These are phyloP conservation scores for Dinothrombium tinctorium DNA, from an alignment of 1,140 invertebrate genomes.

Conservation along the genomic window DNA sequence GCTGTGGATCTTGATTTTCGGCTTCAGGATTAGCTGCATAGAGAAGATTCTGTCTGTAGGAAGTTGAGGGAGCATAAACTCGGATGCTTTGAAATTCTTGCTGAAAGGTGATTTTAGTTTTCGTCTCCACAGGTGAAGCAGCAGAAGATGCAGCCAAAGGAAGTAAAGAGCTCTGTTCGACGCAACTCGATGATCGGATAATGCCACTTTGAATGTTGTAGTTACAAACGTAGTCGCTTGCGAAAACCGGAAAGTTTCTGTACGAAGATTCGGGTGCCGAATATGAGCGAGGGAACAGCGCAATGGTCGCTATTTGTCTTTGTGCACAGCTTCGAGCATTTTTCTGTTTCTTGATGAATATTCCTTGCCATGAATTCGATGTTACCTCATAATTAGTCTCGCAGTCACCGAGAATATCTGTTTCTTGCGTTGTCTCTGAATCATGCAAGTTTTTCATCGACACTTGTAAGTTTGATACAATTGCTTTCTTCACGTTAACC, in stretches of 20 bases:
- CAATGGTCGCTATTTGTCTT: slow-evolving; percentile 1
- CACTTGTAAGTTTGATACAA: slow-evolving; percentile 8
- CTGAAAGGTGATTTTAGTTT: too few relatives aligned
- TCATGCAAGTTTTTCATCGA: not conserved
- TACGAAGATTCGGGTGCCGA: not conserved
- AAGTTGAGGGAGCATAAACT: not conserved
- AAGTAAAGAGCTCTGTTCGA: not conserved
- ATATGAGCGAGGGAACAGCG: slow-evolving; percentile 6
- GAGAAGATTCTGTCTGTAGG: not conserved
- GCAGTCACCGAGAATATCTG: slow-evolving; percentile 8
- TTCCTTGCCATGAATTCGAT: too few relatives aligned
- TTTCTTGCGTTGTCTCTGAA: slow-evolving; percentile 1
- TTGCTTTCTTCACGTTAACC: slow-evolving; percentile 9
- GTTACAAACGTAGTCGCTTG: slow-evolving; percentile 1
- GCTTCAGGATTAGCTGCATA: not conserved
- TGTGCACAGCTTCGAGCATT: slow-evolving; percentile 3
- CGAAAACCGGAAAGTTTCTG: slow-evolving; percentile 1
- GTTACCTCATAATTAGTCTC: slow-evolving; percentile 6
- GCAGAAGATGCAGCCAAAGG: not conserved
- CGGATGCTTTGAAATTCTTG: not conserved
- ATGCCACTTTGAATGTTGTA: not conserved
- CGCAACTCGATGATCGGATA: not conserved
- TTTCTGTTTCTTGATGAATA: slow-evolving; percentile 3
- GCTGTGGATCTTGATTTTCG: not conserved
- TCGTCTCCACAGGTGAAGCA: not conserved